phyloP scores from a whole-genome alignment of 2,797 vertebrate species.

The Cynodonichthys magdalenae region DNA sequence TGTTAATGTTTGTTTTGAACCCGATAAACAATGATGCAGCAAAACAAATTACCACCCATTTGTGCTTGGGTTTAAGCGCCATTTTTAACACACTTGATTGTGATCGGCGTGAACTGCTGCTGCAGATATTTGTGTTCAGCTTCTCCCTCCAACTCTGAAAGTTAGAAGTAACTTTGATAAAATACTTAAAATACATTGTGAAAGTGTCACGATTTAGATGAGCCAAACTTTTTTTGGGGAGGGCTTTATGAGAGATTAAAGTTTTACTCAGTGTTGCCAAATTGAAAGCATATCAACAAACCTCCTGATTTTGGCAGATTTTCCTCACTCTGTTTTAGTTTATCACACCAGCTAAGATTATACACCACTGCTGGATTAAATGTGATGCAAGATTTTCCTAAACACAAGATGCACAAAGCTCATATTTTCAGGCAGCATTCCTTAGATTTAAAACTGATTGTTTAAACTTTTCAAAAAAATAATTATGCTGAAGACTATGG shows the following conservation, averaged over 20 bases:
- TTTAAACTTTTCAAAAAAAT: no score
- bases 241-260: neutral
- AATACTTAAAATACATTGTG: neutral
- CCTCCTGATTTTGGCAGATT: no score
- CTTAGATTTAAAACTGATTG: neutral
- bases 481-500: no score
- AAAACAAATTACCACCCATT: slow-evolving; percentile 6
- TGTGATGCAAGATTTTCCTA: slow-evolving; percentile 4
- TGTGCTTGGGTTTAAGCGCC: neutral
- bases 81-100: neutral
- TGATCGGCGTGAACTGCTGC: neutral
- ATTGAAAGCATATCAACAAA: neutral
- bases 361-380: slow-evolving; percentile 29
- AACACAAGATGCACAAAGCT: slow-evolving; percentile 21
- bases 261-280: neutral
- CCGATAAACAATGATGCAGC: slow-evolving; percentile 3
- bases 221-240: neutral
- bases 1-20: slow-evolving; percentile 29
- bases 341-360: slow-evolving; percentile 15
- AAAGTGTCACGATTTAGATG: no score
- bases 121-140: slow-evolving; percentile 4
- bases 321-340: no score
- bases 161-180: neutral
- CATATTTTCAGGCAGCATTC: neutral
- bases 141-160: neutral